Conservation (phyloP, 2,888 invertebrate genomes). For the Augochlorella aurata region DNA sequence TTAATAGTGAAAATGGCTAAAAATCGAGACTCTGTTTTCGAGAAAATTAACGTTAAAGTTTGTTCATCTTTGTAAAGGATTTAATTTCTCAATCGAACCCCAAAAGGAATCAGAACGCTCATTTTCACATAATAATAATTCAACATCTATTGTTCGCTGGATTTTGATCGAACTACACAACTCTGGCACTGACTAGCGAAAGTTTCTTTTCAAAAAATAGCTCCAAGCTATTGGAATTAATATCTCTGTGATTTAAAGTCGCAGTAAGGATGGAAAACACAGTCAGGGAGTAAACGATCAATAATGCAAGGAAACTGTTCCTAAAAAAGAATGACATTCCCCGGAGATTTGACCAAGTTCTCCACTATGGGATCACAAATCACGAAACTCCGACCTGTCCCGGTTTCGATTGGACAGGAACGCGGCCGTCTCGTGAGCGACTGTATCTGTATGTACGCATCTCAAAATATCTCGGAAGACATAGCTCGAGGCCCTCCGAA, state of each 20-base stretch:
- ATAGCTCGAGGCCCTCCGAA: neutral
- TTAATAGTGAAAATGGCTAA: too few relatives aligned
- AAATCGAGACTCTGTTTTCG: too few relatives aligned
- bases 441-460: constrained; percentile 19
- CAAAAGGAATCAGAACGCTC: too few relatives aligned
- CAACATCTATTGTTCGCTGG: too few relatives aligned
- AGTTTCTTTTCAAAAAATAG: neutral
- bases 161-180: too few relatives aligned
- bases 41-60: too few relatives aligned
- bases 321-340: constrained; percentile 2
- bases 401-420: constrained; percentile 19
- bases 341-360: constrained; percentile 12
- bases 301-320: neutral
- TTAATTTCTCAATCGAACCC: too few relatives aligned
- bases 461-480: constrained; percentile 44
- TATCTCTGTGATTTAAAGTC: neutral
- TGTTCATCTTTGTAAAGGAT: too few relatives aligned
- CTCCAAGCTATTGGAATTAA: neutral
- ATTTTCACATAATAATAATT: too few relatives aligned
- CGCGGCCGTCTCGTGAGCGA: constrained; percentile 16
- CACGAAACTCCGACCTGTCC: constrained; percentile 28
- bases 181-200: too few relatives aligned
- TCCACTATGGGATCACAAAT: neutral
- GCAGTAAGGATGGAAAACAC: neutral
- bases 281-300: neutral